Evolutionary conservation across 2,797 vertebrate genomes (phyloP).

Genomic region (Peromyscus aztecus): DNA sequence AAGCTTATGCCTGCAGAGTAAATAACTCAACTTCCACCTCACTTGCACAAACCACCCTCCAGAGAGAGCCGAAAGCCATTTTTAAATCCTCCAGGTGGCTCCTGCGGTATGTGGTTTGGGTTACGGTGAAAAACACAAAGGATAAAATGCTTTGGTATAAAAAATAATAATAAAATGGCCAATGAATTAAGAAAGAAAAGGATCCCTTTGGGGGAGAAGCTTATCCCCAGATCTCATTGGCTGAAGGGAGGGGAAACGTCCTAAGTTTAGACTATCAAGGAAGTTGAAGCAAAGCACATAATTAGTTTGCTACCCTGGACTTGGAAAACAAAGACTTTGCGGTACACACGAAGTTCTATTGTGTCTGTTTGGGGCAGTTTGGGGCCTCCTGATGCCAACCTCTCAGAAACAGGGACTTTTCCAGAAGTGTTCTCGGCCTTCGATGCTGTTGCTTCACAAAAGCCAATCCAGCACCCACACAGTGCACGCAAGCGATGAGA

Average conservation of each 20-base stretch:
- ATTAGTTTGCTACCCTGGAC: slow-evolving; percentile 17
- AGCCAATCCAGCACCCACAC: neutral
- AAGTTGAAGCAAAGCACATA: neutral
- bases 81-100: neutral
- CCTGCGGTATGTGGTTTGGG: neutral
- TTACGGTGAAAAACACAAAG: slow-evolving; percentile 39
- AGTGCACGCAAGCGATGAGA: neutral
- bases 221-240: neutral
- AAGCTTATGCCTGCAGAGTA: neutral
- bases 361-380: neutral
- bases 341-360: neutral
- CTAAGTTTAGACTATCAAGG: slow-evolving; percentile 46
- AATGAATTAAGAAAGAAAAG: slow-evolving; percentile 13
- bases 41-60: neutral
- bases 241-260: neutral
- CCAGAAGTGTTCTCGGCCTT: slow-evolving; percentile 51
- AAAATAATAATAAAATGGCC: neutral
- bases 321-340: slow-evolving; percentile 54
- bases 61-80: neutral
- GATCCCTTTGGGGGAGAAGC: neutral
- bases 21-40: neutral
- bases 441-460: neutral
- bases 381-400: neutral
- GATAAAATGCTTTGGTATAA: neutral
- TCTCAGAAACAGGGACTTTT: slow-evolving; percentile 41